Percentiles rank a stretch among this genome's conserved stretches.
Evolutionary conservation across 1,140 invertebrate species (phyloP).

Genomic region (Zeugodacus cucurbitae): DNA sequence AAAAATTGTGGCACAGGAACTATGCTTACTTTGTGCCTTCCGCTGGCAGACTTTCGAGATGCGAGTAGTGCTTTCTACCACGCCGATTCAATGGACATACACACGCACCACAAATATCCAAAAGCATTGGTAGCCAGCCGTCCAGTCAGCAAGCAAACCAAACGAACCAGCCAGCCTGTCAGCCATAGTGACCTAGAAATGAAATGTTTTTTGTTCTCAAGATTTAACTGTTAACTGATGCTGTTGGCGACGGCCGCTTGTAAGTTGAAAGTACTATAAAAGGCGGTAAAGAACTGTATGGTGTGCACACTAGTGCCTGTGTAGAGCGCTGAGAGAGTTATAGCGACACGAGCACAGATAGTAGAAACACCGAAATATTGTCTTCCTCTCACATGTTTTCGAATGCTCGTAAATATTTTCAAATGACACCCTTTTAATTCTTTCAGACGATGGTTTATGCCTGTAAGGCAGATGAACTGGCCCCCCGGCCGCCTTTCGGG

Average conservation of each 20-base stretch:
- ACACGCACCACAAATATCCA: background rate
- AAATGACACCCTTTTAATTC: background rate
- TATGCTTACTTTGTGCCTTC: constrained; percentile 14
- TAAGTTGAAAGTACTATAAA: background rate
- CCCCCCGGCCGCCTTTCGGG: background rate
- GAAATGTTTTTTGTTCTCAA: constrained; percentile 9
- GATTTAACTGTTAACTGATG: background rate
- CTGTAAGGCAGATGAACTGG: background rate
- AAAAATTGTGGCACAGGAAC: constrained; percentile 30
- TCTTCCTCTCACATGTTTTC: background rate
- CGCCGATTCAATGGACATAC: background rate
- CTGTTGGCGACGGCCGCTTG: background rate
- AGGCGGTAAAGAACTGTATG: background rate
- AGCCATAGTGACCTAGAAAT: constrained; percentile 26
- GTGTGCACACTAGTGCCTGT: background rate
- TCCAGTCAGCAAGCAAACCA: background rate
- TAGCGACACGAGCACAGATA: background rate
- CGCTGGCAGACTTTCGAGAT: background rate
- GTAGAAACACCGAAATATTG: background rate
- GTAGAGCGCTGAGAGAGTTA: background rate
- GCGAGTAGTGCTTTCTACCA: background rate
- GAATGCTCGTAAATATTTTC: background rate
- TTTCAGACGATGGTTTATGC: background rate
- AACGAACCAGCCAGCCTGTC: background rate
- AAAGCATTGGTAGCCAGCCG: background rate